Evolutionary conservation across 2,113 vertebrate species (phyloP), one percentile per base, ranked within the genome.

Genomic region (Cacatua alba): DNA sequence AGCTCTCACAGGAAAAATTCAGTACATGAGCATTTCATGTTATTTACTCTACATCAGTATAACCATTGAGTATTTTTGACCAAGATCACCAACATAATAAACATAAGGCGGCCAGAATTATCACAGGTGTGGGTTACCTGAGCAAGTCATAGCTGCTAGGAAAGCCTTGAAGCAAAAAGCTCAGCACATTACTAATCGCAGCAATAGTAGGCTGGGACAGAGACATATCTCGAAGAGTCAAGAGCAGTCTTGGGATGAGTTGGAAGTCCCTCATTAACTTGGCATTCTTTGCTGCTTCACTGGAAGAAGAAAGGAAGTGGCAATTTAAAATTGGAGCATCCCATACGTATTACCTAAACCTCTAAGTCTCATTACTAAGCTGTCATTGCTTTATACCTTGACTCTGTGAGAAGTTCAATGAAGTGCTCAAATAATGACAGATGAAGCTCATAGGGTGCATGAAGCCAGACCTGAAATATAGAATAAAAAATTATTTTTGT

Each of bases 341-440:
- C 35, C 85, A 35, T 80, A 57, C 13, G 2, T n/a, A 31, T 65
- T 31, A 49, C 53, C 41, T 60, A 67, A 81, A 48, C 41, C 12
- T 59, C 1, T 26, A 51, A 74, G 24, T 37, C 24, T 75, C 46
- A 62, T 55, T 64, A 18, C 10, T 17, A 20, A 21, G n/a, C 31
- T 53, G 41, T 25, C 15, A 65, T 10, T 7, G 8, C 62, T 24
- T 95, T 91, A 88, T 98, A 98, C 99, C 99, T 99, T 74, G 99
- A 99, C 95, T 99, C 99, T 11, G 99, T 99, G 75, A 99, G 98
- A 86, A 99, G 98, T 83, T 99, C 99, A 33, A 99, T 99, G 94
- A 99, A 99, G 95, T 99, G 99, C 86, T 99, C 99, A 94, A 99
- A 99, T 64, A 99, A 98, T 11, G 99, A 99, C 89, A 99, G 98